These are phyloP conservation scores for Pollenia amentaria DNA, from an alignment of 2,888 invertebrate genomes.

Conservation along the genomic window DNA sequence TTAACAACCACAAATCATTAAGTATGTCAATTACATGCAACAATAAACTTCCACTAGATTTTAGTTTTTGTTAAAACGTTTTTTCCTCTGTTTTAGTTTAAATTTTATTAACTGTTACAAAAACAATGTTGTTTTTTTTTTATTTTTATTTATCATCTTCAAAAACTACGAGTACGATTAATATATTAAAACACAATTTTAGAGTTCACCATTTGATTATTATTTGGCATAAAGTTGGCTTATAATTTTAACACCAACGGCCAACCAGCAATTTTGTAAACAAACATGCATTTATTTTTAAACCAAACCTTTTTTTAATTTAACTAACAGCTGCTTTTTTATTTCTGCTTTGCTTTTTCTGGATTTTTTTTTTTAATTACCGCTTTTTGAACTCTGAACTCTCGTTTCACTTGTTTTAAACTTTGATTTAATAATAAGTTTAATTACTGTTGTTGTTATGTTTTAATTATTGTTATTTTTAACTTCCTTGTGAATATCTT, in stretches of 20 bases:
- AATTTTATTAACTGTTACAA: constrained; percentile 45
- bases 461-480: not conserved
- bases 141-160: not conserved
- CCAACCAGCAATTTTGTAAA: constrained; percentile 7
- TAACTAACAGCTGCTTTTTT: constrained; percentile 7
- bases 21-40: constrained; percentile 72
- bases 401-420: constrained; percentile 20
- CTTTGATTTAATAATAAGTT: constrained; percentile 25
- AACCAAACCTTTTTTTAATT: not conserved
- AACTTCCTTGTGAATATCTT: not conserved
- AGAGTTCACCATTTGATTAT: constrained; percentile 6
- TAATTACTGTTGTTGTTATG: not conserved
- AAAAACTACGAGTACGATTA: constrained; percentile 4
- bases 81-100: constrained; percentile 1
- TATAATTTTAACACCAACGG: not conserved
- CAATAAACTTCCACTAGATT: constrained; percentile 57
- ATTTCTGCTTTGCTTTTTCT: not conserved
- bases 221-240: constrained; percentile 10
- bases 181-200: not conserved
- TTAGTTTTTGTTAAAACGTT: not conserved
- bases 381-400: constrained; percentile 25
- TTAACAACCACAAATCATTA: constrained; percentile 30
- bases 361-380: constrained; percentile 12
- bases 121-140: constrained; percentile 13
- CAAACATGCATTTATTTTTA: not conserved